phyloP scores from a whole-genome alignment of 2,797 vertebrate species.

The Balearica regulorum region DNA sequence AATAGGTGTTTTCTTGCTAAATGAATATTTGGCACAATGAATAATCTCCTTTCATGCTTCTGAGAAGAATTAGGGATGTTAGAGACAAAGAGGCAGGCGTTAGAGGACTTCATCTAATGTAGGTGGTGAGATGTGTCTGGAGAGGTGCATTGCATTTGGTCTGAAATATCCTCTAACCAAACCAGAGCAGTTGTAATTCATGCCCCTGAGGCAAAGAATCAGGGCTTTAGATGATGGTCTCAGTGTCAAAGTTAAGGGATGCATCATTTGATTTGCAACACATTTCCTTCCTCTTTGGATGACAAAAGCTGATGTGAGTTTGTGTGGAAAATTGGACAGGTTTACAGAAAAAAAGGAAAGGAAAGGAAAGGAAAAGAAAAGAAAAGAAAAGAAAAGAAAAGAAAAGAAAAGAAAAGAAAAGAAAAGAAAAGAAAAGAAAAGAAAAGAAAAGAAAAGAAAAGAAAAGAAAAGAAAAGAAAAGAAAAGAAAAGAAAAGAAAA shows the following conservation, averaged over 20 bases:
- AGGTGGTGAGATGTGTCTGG: neutral
- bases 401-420: no score
- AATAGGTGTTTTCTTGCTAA: neutral
- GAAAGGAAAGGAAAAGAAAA: neutral
- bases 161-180: neutral
- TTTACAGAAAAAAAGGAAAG: no score
- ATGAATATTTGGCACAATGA: neutral
- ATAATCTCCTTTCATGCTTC: neutral
- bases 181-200: neutral
- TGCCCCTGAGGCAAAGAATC: neutral
- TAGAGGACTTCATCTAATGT: neutral
- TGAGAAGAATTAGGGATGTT: neutral
- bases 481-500: no score
- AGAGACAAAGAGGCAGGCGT: accelerated
- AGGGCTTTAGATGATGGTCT: neutral
- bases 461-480: no score
- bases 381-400: no score
- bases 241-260: neutral
- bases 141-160: neutral
- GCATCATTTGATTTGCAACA: neutral
- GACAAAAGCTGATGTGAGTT: neutral
- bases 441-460: no score
- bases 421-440: no score
- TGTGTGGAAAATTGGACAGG: accelerated
- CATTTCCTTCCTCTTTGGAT: neutral